phyloP scores from a whole-genome alignment of 2,113 vertebrate genomes.

The Pluvianellus socialis region DNA sequence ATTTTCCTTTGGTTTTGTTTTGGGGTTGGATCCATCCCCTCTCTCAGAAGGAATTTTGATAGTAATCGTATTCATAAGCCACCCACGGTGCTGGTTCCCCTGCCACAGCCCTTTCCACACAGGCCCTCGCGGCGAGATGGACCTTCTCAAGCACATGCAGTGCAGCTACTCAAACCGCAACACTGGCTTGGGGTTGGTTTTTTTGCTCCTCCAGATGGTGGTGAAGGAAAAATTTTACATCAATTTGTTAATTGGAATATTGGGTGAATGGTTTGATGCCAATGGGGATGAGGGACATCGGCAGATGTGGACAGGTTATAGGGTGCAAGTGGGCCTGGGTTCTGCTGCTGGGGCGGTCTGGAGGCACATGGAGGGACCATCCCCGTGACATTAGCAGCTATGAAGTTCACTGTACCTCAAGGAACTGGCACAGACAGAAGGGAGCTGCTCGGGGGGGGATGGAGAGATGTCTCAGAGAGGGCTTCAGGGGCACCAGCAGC shows the following conservation, averaged over 20 bases:
- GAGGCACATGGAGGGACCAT: neutral
- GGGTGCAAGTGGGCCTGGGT: neutral
- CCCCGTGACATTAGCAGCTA: neutral
- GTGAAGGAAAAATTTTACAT: neutral
- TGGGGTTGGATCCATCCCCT: neutral
- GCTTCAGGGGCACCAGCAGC: neutral
- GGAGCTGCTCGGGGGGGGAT: too few relatives aligned
- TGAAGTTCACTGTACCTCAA: neutral
- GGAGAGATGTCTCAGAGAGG: neutral
- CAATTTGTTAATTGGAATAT: neutral
- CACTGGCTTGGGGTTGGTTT: neutral
- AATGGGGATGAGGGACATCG: neutral
- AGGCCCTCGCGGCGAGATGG: rapidly evolving
- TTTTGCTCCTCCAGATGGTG: neutral
- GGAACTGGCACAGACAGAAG: neutral
- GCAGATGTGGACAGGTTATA: neutral
- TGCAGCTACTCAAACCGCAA: neutral
- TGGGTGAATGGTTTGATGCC: too few relatives aligned
- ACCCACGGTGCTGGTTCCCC: neutral
- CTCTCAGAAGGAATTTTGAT: neutral
- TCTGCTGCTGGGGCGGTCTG: neutral
- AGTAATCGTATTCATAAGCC: neutral
- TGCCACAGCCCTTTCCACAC: neutral
- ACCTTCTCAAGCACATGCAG: neutral
- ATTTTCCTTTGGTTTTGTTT: neutral